Evolutionary conservation across 23 tunicate genomes (phyloP).

Genomic region (Botrylloides violaceus): DNA sequence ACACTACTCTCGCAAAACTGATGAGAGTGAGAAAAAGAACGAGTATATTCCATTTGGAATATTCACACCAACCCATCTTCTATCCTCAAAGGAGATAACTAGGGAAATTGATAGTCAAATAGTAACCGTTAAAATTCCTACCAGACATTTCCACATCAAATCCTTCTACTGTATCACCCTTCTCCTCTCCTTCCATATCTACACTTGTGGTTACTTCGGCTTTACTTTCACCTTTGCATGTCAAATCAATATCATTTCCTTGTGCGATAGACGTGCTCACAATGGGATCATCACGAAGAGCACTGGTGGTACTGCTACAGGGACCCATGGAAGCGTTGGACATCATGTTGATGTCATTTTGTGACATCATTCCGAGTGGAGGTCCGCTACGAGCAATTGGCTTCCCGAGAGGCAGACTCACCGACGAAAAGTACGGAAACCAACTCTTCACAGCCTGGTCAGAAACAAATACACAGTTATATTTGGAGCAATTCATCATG

Average conservation of each 20-base stretch:
- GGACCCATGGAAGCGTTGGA: conserved; percentile 17
- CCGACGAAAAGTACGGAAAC: conserved; percentile 56
- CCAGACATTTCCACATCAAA: conserved; percentile 22
- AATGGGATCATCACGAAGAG: conserved; percentile 7
- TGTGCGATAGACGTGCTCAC: conserved; percentile 1
- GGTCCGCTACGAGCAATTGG: conserved; percentile 82
- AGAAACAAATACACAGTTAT: no score
- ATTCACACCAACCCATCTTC: no score
- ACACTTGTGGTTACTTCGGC: no score
- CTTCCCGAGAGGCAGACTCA: conserved; percentile 34
- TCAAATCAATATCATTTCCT: conserved; percentile 11
- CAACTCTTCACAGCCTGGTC: conserved; percentile 64
- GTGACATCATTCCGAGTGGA: conserved; percentile 38
- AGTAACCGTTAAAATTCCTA: no score
- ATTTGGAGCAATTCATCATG: no score
- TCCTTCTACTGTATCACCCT: background rate
- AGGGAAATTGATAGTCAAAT: no score
- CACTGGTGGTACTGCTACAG: conserved; percentile 4
- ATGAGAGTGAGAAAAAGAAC: no score
- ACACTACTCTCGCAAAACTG: no score
- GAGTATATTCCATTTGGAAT: no score
- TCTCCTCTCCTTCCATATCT: no score
- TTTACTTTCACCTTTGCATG: no score
- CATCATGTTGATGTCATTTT: conserved; percentile 25
- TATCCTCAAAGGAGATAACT: no score